Base-by-base conservation (phyloP, 2,888 invertebrate species). In the Drosophila stalkeri region DNA sequence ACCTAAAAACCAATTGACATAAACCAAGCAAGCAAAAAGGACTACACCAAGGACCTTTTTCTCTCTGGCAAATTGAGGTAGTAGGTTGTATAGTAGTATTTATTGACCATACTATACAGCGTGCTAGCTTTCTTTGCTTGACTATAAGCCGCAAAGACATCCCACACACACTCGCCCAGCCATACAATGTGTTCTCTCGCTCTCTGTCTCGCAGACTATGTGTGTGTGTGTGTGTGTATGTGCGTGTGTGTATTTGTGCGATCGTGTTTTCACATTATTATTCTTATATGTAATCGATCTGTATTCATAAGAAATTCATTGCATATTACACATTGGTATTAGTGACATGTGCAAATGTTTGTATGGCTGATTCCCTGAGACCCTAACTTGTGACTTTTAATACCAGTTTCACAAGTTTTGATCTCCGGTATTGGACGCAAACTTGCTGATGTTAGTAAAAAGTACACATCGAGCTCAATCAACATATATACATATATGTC, bases 341-440 rank as follows among this genome's bases (percentile, higher is more conserved):
- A 79, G 85, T 83, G 76, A 86, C 73, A 81, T 90, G 87, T 85
- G 84, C 89, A 91, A 91, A 91, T 92, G 93, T 93, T 93, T 93
- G 93, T 92, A 89, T 92, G 92, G 93, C 93, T 93, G 92, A 92
- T 93, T 93, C 93, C 93, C 93, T 93, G 93, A 93, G 93, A 93
- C 93, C 93, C 93, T 93, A 93, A 93, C 93, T 93, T 93, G 93
- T 93, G 93, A 93, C 93, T 93, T 92, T 92, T 91, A 85, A 90
- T 91, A 91, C 91, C 92, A 93, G 93, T 92, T 93, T 93, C 93
- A 93, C 93, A 93, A 93, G 93, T 93, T 93, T 93, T 93, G 93
- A 93, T 93, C 93, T 93, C 93, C 93, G 93, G 93, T 93, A 93
- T 93, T 93, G 93, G 93, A 93, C 92, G 90, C 93, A 93, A 92